Conservation (phyloP, 2,888 invertebrate genomes). For the Drosophila longiperda region DNA sequence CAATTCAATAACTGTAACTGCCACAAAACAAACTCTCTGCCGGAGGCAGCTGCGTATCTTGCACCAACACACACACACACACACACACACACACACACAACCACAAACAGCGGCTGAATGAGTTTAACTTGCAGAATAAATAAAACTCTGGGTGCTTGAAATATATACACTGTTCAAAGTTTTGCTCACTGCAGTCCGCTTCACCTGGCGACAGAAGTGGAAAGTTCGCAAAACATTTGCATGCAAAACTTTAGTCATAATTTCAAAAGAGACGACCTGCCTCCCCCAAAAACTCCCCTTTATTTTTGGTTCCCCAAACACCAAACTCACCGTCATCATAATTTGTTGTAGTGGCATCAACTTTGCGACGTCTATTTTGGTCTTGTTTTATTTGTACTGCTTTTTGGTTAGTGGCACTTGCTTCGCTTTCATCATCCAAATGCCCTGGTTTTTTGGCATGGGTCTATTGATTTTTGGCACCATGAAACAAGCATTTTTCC, state of each 20-base stretch:
- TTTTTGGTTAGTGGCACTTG: conserved; percentile 26
- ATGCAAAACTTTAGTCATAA: conserved; percentile 76
- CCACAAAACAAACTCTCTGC: conserved; percentile 50
- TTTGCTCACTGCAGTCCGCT: conserved; percentile 53
- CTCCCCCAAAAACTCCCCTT: neutral
- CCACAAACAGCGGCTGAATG: neutral
- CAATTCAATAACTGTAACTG: conserved; percentile 64
- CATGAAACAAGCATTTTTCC: conserved; percentile 28
- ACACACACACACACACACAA: conserved; percentile 8
- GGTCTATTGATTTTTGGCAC: conserved; percentile 67
- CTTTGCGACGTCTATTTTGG: conserved; percentile 50
- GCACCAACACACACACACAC: conserved; percentile 33
- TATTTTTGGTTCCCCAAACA: neutral
- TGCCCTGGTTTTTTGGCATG: conserved; percentile 32
- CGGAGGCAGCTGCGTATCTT: conserved; percentile 64
- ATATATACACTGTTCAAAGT: conserved; percentile 65
- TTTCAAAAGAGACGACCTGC: conserved; percentile 40
- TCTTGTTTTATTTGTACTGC: conserved; percentile 37
- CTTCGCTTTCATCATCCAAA: conserved; percentile 62
- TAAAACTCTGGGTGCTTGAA: conserved; percentile 63
- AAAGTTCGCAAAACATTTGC: conserved; percentile 77
- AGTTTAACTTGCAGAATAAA: conserved; percentile 67
- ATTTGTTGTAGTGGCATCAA: conserved; percentile 41
- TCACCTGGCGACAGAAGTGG: conserved; percentile 65
- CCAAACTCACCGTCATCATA: neutral